These are phyloP conservation scores for Tylochromis polylepis DNA, from an alignment of 2,113 vertebrate genomes.

Conservation along the genomic window DNA sequence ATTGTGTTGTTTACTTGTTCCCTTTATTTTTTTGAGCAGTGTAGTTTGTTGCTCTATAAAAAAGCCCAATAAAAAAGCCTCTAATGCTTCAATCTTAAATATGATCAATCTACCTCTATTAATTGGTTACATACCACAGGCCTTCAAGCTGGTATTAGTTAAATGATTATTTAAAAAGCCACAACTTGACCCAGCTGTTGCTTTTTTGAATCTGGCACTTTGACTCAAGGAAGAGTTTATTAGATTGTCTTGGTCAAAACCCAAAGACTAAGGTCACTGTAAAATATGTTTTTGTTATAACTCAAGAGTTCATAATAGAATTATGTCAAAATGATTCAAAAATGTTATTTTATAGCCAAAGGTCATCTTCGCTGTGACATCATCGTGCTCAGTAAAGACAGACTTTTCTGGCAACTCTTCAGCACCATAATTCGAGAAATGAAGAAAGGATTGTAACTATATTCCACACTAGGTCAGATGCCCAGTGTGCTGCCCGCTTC, in stretches of 20 bases:
- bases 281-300: neutral
- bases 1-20: no score
- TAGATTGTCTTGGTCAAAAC: neutral
- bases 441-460: neutral
- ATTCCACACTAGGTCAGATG: neutral
- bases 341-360: neutral
- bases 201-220: neutral
- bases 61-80: no score
- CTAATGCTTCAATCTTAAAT: no score
- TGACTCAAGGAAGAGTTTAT: neutral
- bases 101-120: no score
- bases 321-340: neutral
- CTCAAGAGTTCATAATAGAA: neutral
- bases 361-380: neutral
- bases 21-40: no score
- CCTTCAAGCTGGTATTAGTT: no score
- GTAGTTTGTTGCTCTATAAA: no score
- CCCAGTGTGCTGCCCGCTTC: neutral
- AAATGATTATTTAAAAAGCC: no score
- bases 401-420: neutral
- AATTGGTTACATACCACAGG: no score
- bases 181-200: no score
- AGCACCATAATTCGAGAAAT: neutral
- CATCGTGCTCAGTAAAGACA: neutral
- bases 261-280: neutral